Percentiles rank a stretch among this genome's conserved stretches.
These are phyloP conservation scores for Notothenia coriiceps DNA, from an alignment of 2,113 vertebrate species.

Conservation along the genomic window DNA sequence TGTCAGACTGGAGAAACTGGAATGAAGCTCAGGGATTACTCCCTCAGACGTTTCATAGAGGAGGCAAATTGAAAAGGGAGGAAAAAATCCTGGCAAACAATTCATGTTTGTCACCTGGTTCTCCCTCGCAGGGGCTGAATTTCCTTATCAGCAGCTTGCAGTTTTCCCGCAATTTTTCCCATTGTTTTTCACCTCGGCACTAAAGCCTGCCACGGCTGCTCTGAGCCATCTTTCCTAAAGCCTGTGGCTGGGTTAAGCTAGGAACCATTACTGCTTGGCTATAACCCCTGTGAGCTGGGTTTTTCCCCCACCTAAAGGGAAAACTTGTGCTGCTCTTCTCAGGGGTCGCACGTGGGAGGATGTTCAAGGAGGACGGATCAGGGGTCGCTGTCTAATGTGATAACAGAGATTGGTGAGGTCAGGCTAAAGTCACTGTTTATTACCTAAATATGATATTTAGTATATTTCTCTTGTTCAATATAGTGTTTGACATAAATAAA, in stretches of 20 bases:
- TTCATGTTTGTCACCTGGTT: conserved; percentile 84
- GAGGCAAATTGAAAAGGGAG: conserved; percentile 81
- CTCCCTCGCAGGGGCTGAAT: conserved; percentile 66
- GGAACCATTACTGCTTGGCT: conserved; percentile 68
- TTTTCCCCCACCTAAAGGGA: conserved; percentile 60
- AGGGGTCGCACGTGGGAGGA: conserved; percentile 55
- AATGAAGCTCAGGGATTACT: conserved; percentile 80
- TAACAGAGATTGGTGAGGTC: conserved; percentile 24
- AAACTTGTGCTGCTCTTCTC: conserved; percentile 56
- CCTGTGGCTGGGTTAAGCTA: conserved; percentile 70
- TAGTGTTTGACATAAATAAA: too few species aligned
- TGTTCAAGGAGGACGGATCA: conserved; percentile 46
- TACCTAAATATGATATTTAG: too few species aligned
- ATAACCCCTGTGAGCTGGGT: conserved; percentile 70
- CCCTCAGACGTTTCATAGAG: conserved; percentile 75
- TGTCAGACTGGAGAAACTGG: conserved; percentile 70
- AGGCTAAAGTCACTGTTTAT: too few species aligned
- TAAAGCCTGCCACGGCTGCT: conserved; percentile 62
- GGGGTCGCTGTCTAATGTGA: conserved; percentile 48
- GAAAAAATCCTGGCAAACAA: conserved; percentile 79
- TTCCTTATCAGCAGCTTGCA: conserved; percentile 83
- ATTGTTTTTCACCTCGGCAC: conserved; percentile 76
- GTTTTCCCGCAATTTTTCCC: conserved; percentile 76
- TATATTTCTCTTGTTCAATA: too few species aligned
- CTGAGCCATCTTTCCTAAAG: conserved; percentile 63